Conservation (phyloP, 2,888 invertebrate species). For the Lithophane ornitopus region DNA sequence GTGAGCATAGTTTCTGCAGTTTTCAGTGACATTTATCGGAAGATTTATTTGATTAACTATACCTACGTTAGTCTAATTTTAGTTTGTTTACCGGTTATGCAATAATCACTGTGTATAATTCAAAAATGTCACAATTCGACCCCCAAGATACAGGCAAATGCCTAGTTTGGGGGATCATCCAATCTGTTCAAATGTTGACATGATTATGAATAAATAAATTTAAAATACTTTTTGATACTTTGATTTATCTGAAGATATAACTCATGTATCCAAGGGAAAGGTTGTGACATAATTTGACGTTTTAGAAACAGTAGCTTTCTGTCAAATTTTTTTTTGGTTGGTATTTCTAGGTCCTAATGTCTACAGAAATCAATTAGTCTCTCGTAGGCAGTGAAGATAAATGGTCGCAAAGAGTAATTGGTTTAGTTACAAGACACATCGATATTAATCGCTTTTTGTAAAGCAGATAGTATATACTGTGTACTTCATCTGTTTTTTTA, state of each 20-base stretch:
- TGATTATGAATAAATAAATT: no score
- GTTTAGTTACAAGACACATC: slow-evolving; percentile 23
- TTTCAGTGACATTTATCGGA: background rate
- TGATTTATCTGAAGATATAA: background rate
- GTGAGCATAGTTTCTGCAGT: background rate
- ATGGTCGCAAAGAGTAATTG: slow-evolving; percentile 35
- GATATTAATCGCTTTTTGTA: slow-evolving; percentile 9
- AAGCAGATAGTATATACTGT: background rate
- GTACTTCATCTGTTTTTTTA: background rate
- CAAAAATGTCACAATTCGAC: no score
- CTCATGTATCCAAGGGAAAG: background rate
- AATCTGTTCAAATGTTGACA: no score
- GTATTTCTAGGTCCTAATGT: background rate
- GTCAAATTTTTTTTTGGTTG: background rate
- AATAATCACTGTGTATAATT: no score
- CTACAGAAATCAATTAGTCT: slow-evolving; percentile 27
- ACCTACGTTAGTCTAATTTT: no score
- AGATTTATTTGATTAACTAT: no score
- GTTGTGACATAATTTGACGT: background rate
- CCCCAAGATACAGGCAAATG: no score
- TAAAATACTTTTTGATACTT: no score
- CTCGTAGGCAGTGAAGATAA: slow-evolving; percentile 23
- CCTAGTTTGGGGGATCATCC: no score
- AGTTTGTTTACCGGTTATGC: no score
- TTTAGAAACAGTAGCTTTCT: no score